Evolutionary conservation across 2,797 vertebrate genomes (phyloP).

Genomic region (Silurus lanzhouensis): DNA sequence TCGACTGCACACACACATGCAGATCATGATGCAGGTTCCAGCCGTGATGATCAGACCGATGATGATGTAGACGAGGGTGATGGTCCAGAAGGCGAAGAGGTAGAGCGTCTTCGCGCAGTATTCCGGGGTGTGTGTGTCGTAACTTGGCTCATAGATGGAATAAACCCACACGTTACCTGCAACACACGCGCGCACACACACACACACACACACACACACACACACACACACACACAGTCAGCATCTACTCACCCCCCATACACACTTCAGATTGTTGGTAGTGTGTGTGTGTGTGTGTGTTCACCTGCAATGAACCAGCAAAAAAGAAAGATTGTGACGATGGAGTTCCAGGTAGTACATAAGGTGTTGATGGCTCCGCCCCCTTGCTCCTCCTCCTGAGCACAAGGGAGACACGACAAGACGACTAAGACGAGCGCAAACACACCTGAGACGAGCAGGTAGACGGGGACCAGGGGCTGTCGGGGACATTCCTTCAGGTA

Average conservation of each 20-base stretch:
- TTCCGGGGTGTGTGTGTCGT: accelerated
- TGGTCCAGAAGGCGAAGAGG: slow-evolving; percentile 65
- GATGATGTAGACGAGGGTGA: slow-evolving; percentile 58
- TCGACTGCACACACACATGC: slow-evolving; percentile 52
- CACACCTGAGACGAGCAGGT: slow-evolving; percentile 61
- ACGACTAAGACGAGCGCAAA: slow-evolving; percentile 51
- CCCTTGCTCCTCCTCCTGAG: slow-evolving; percentile 52
- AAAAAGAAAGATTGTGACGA: slow-evolving; percentile 61
- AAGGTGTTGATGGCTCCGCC: slow-evolving; percentile 46
- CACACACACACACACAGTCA: not conserved
- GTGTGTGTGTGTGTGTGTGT: not conserved
- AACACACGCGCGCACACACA: slow-evolving; percentile 8
- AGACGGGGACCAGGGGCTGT: slow-evolving; percentile 61
- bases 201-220: slow-evolving; percentile 15
- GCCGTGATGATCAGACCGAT: slow-evolving; percentile 50
- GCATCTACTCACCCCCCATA: not conserved
- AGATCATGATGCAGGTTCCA: slow-evolving; percentile 56
- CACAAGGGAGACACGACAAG: slow-evolving; percentile 60
- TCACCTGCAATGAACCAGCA: slow-evolving; percentile 66
- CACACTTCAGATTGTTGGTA: not conserved
- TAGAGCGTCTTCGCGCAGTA: slow-evolving; percentile 61
- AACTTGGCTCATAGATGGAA: slow-evolving; percentile 59
- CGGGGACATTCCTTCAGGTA: slow-evolving; percentile 53
- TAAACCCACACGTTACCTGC: slow-evolving; percentile 66
- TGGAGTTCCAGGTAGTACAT: slow-evolving; percentile 62